Evolutionary conservation across 2,113 vertebrate species (phyloP), one percentile per base, ranked within the genome.

Genomic region (Oncorhynchus clarkii): DNA sequence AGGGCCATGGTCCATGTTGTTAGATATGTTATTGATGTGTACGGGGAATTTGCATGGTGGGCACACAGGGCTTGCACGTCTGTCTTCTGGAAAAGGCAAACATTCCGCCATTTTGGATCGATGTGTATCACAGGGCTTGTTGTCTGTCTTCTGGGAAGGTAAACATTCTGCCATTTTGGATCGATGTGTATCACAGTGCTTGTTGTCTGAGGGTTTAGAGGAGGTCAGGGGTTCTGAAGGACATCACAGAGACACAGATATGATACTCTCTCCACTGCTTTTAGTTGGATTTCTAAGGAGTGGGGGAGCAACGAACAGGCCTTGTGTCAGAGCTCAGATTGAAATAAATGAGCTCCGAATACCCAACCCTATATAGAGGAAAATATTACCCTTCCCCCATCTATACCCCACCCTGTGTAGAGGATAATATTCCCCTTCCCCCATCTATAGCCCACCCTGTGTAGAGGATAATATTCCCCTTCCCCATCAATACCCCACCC

Each of bases 1-100:
- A 54, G 62, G 69, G 78, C 78, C 59, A 68, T 75, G 62, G 69
- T 79, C 77, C 59, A 67, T 74, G 80, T 67, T 74, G 73, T 18
- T 34, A 18, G 24, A 13, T 34, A 11, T 39, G 29, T 34, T 64
- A 68, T 39, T 20, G 66, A 68, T 68, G 18, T 7, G 7, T 34
- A 20, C 5, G 5, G 29, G 66, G 18, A 5, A 68, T 31, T 68
- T 39, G 7, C 66, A 34, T 68, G 29, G 31, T 68, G 12, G 66
- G 66, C 31, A 68, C 7, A 68, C 4, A 51, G 49, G 66, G 7
- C 31, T 20, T 31, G 27, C 2, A 67, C 26, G 18, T 34, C 66
- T 6, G 29, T 26, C 14, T 34, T 39, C 66, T 7, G 29, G 66
- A 1, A 68, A 7, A 7, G 29, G 29, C 29, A n/a, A 34, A 20